Evolutionary conservation across 2,888 invertebrate genomes (phyloP).

Genomic region (Empis livida): DNA sequence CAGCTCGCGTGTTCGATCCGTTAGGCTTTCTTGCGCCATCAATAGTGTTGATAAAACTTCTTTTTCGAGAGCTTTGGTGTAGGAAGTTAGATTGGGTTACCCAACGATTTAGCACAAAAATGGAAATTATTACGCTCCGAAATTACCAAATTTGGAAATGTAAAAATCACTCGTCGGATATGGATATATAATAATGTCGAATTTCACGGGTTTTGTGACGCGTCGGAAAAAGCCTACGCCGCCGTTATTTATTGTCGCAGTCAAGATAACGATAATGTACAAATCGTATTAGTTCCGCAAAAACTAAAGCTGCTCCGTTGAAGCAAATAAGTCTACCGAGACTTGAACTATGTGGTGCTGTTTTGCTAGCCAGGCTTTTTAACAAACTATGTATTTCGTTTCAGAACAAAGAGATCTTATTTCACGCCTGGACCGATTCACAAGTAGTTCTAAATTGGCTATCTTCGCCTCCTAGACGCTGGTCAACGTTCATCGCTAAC

Average conservation of each 20-base stretch:
- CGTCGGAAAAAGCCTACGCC: not conserved
- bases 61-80: constrained; percentile 7
- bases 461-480: not conserved
- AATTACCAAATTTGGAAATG: too few relatives aligned
- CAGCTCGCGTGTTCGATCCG: constrained; percentile 10
- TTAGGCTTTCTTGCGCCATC: constrained; percentile 11
- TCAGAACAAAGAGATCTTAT: not conserved
- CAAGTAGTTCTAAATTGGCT: not conserved
- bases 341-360: too few relatives aligned
- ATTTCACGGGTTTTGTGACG: not conserved
- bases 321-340: too few relatives aligned
- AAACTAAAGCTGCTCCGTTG: too few relatives aligned
- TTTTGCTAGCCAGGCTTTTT: not conserved
- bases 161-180: too few relatives aligned
- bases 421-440: constrained; percentile 1
- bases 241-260: too few relatives aligned
- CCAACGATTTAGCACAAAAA: too few relatives aligned
- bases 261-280: too few relatives aligned
- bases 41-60: constrained; percentile 8
- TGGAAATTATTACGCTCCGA: too few relatives aligned
- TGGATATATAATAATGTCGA: too few relatives aligned
- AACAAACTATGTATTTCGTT: constrained; percentile 4
- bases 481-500: constrained; percentile 4
- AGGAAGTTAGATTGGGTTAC: too few relatives aligned
- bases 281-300: too few relatives aligned